phyloP scores from a whole-genome alignment of 2,888 invertebrate species.

The Zeuzera pyrina region DNA sequence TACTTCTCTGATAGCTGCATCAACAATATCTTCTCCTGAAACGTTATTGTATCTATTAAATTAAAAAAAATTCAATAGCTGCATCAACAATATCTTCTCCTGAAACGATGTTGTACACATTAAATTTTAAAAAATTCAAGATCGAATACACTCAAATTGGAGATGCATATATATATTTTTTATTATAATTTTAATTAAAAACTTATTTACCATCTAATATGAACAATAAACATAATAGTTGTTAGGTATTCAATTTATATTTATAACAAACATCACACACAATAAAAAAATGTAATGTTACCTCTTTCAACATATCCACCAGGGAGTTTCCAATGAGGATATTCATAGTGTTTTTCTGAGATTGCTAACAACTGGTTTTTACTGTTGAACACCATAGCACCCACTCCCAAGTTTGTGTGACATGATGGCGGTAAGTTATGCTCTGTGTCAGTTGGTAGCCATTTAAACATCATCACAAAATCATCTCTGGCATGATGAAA shows the following conservation, averaged over 20 bases:
- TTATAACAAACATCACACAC: no score
- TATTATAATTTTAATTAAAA: no score
- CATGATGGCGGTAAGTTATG: slow-evolving; percentile 82
- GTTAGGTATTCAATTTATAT: no score
- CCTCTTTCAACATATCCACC: slow-evolving; percentile 93
- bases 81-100: slow-evolving; percentile 88
- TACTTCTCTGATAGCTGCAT: slow-evolving; percentile 89
- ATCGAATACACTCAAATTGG: no score
- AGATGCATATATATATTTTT: no score
- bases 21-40: slow-evolving; percentile 85
- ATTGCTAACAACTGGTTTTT: slow-evolving; percentile 84
- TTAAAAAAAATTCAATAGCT: no score
- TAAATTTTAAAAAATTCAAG: no score
- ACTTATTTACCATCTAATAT: no score
- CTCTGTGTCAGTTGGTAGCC: slow-evolving; percentile 78
- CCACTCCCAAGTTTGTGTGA: slow-evolving; percentile 86
- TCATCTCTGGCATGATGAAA: slow-evolving; percentile 91
- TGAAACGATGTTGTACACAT: no score
- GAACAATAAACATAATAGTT: no score
- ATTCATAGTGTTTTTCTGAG: slow-evolving; percentile 79
- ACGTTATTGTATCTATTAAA: no score
- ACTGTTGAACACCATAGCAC: slow-evolving; percentile 87
- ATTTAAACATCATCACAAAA: slow-evolving; percentile 85
- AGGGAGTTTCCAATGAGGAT: slow-evolving; percentile 90
- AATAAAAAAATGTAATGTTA: slow-evolving; percentile 33